A percentile compares a stretch with the other conserved stretches of the same genome.
Evolutionary conservation across 2,888 invertebrate species (phyloP).

Genomic region (Heliconius sara): DNA sequence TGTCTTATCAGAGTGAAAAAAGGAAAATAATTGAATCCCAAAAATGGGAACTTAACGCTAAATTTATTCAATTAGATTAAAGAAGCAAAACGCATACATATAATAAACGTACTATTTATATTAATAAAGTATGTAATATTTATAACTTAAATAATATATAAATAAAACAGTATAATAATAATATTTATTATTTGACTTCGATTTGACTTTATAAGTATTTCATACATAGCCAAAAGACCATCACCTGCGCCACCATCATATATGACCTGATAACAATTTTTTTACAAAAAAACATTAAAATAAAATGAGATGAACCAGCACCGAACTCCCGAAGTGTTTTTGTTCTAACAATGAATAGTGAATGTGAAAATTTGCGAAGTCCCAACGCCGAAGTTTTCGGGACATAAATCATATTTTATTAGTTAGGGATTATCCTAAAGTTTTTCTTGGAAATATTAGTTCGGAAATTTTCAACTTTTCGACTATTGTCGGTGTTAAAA

Average conservation of each 20-base stretch:
- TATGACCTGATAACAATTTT: neutral
- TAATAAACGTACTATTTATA: too few species aligned
- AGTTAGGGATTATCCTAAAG: constrained; percentile 26
- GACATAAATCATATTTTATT: constrained; percentile 29
- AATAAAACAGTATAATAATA: too few species aligned
- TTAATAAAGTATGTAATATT: too few species aligned
- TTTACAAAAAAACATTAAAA: neutral
- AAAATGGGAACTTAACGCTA: too few species aligned
- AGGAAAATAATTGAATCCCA: too few species aligned
- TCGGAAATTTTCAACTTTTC: constrained; percentile 7
- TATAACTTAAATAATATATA: too few species aligned
- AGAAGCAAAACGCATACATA: too few species aligned
- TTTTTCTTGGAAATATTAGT: constrained; percentile 9
- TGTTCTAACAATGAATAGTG: constrained; percentile 19
- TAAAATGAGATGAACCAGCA: neutral
- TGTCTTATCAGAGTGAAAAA: too few species aligned
- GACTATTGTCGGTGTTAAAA: neutral
- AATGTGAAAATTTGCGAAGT: constrained; percentile 14
- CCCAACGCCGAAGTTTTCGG: constrained; percentile 2
- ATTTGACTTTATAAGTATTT: too few species aligned
- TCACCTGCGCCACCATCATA: neutral
- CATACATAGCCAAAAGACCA: neutral
- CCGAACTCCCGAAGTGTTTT: neutral
- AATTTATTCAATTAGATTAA: too few species aligned
- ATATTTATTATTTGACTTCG: too few species aligned